Base-by-base conservation (phyloP, 92 coral and sea anemone genomes). In the Nematostella vectensis region DNA sequence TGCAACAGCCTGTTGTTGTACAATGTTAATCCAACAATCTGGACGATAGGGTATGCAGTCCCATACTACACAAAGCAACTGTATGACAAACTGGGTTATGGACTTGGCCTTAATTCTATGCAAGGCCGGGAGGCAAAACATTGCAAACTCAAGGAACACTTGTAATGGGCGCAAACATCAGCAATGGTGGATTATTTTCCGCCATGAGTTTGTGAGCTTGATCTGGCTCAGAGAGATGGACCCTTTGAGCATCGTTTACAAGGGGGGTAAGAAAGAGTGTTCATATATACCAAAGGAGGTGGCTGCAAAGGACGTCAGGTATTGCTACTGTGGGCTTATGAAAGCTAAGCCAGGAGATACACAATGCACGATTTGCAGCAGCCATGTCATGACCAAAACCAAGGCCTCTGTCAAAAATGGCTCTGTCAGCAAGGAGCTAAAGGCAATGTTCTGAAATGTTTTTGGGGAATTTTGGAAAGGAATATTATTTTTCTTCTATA, bases 101-200 rank as follows among this genome's bases (percentile, higher is more conserved):
- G 74, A 13, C 54, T 61, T 13, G 83, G 77, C 9, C 29, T 69
- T 10, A 68, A 61, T 48, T 37, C 62, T 4, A 65, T 73, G 80
- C 73, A 65, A 66, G 74, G 81, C 0, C 19, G 74, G 0, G 73
- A 77, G 58, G 77, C 83, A 4, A 77, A 76, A 29, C 71, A 70
- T 58, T 54, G 61, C n/a, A 69, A 77, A 54, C 64, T 77, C 49
- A 67, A 66, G 37, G 48, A 33, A 77, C 59, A 44, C 59, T 72
- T 24, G 69, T 70, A 29, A 63, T 50, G 51, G 59, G 63, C 38
- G 38, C 38, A 33, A 77, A 44, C 54, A 55, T 24, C 72, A 77
- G 23, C 69, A 72, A 39, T 77, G 83, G 77, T 77, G 77, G 77
- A 54, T 47, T 31, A 67, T 69, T 16, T 69, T 76, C 47, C 44